Evolutionary conservation across 2,888 invertebrate genomes (phyloP), one percentile per base, ranked within the genome.

Genomic region (Papilio protenor): DNA sequence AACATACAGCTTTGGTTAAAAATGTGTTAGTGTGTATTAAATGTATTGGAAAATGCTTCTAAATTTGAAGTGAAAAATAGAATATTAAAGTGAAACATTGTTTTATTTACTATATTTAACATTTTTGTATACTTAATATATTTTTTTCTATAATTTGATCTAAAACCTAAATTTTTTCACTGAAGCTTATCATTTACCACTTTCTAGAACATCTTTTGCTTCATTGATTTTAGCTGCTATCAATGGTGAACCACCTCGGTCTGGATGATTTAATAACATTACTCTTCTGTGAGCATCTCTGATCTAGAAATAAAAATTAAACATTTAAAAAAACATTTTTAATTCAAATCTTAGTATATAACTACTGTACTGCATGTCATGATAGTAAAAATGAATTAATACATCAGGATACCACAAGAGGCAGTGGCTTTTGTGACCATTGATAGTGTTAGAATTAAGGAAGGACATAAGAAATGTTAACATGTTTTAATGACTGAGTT

Each of bases 151-250:
- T 61, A 33, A 64, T 64, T 74, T 74, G 49, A 74, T 66, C 33
- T 69, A 49, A 23, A 69, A 40, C n/a, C 40, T 21, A 10, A 16
- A 76, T 23, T 14, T 47, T 69, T 11, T 23, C 55, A 21, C 2
- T 14, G 45, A 76, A 55, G 78, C 83, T 86, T 87, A 92, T 85
- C 91, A 93, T 87, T 95, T 96, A 52, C 95, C 96, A 92, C 96
- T 96, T 88, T 99, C 99, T 85, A 99, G 90, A 77, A 98, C 95
- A 91, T 99, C 99, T 93, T 99, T 99, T 0, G 99, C 99, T 95
- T 99, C 99, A 90, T 99, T 99, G 81, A 99, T 99, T 96, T 99
- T 99, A 10, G 99, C 98, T 79, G 99, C 99, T 80, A 99, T 91
- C 85, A 99, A 98, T 0, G 99, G 99, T 6, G 99, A 99, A 14